Base-by-base conservation (phyloP, 2,113 vertebrate species). In the Aegypius monachus region DNA sequence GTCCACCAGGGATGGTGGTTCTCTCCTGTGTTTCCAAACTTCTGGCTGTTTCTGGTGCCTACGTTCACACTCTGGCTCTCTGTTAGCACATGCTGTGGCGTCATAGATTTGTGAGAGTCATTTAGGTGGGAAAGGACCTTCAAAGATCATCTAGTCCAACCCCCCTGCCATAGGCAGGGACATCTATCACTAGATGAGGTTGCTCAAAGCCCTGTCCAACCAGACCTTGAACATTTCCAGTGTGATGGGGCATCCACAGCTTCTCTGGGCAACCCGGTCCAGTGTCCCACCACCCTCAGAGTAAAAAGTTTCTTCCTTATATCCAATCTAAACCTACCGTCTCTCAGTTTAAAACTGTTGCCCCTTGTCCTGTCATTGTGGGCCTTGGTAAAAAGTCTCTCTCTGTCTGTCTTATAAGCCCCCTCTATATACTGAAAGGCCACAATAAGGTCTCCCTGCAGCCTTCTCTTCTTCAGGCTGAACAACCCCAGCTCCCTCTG, bases 381-480 rank as follows among this genome's bases (percentile, higher is more conserved):
- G n/a, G 16, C 38, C 34, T n/a, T 29, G 29, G 21, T 56, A 56
- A 42, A 68, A 88, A 21, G 11, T 13, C 31, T 43, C 12, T 53
- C 12, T 43, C 14, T 21, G 3, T 12, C 32, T 50, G 59, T 40
- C 58, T 73, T 52, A 3, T 3, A 74, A 42, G 19, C 2, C 1
- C 15, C 23, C 14, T 68, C 47, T 43, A 19, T 3, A 10, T 9
- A 38, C 1, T 5, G 29, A 29, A 62, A 88, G 55, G 31, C 47
- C 2, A 3, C 29, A 16, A 2, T 16, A 4, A 26, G 19, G 25
- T 45, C 15, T n/a, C 23, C 26, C 27, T 0, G 0, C 9, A 75
- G 12, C 47, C 16, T 38, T 38, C 17, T 36, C 36, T 40, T 67
- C 22, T 79, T 62, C 38, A 16, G 31, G 13, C 29, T n/a, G 12